A percentile compares a stretch with the other conserved stretches of the same genome.
phyloP scores from a whole-genome alignment of 2,113 vertebrate species.

The Tragelaphus buxtoni region DNA sequence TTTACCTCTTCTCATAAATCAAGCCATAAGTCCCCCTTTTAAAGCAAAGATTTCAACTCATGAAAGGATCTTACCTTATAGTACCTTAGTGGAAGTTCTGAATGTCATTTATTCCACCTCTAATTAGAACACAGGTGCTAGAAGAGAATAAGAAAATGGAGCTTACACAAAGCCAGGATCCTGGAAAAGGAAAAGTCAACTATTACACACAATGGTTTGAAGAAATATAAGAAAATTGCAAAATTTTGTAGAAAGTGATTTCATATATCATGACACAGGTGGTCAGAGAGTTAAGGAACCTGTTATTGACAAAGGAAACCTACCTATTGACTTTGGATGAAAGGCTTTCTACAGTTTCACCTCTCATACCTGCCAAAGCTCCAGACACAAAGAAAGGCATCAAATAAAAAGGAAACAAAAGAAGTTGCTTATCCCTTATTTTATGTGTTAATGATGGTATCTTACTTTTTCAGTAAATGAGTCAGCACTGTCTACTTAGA shows the following conservation, averaged over 20 bases:
- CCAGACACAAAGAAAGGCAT: neutral
- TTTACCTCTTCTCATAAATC: neutral
- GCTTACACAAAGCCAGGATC: neutral
- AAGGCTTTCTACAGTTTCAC: neutral
- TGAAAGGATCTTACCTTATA: constrained; percentile 30
- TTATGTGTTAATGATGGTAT: neutral
- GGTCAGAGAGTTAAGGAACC: neutral
- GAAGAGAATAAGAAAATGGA: neutral
- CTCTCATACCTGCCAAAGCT: neutral
- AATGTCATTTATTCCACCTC: neutral
- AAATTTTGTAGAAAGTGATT: neutral
- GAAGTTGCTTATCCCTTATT: neutral
- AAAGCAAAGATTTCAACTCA: neutral
- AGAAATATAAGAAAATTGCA: neutral
- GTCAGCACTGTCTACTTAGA: neutral
- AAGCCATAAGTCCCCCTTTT: neutral
- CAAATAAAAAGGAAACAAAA: neutral
- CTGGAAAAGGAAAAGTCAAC: neutral
- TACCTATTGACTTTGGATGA: neutral
- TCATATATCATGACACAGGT: neutral
- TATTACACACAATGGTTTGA: neutral
- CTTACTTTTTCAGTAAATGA: neutral
- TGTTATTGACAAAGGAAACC: neutral
- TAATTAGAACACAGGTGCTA: constrained; percentile 32
- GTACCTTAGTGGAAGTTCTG: constrained; percentile 28